phyloP scores from a whole-genome alignment of 2,888 invertebrate genomes.

The Buathra laborator region DNA sequence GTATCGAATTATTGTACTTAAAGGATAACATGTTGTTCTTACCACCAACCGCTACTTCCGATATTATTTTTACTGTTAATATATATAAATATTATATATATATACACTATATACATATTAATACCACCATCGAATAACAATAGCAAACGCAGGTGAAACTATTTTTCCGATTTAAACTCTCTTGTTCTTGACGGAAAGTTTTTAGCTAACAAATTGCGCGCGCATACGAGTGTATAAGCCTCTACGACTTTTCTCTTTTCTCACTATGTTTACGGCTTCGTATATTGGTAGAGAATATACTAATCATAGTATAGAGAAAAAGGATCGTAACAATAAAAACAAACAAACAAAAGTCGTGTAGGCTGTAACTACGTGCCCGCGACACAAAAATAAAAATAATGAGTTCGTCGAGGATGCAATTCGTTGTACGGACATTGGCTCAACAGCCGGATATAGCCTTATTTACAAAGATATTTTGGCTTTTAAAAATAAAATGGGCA shows the following conservation, averaged over 20 bases:
- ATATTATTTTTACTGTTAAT: conserved; percentile 50
- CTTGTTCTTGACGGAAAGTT: conserved; percentile 32
- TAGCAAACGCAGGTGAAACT: conserved; percentile 30
- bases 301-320: conserved; percentile 27
- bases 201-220: conserved; percentile 22
- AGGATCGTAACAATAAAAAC: conserved; percentile 27
- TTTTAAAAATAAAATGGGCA: conserved; percentile 59
- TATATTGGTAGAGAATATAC: conserved; percentile 25
- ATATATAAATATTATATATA: conserved; percentile 11
- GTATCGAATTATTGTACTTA: conserved; percentile 51
- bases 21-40: conserved; percentile 47
- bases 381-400: conserved; percentile 10
- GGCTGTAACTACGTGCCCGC: conserved; percentile 35
- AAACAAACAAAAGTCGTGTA: conserved; percentile 42
- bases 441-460: conserved; percentile 47
- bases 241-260: conserved; percentile 36
- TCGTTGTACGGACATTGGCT: conserved; percentile 37
- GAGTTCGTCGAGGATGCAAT: conserved; percentile 37
- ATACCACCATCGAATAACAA: conserved; percentile 32
- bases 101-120: conserved; percentile 6
- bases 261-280: conserved; percentile 22
- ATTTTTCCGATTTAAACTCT: conserved; percentile 38
- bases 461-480: conserved; percentile 52
- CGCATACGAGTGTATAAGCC: conserved; percentile 12
- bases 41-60: conserved; percentile 49